Base-by-base conservation (phyloP, 2,888 invertebrate genomes). In the Fragum whitleyi region DNA sequence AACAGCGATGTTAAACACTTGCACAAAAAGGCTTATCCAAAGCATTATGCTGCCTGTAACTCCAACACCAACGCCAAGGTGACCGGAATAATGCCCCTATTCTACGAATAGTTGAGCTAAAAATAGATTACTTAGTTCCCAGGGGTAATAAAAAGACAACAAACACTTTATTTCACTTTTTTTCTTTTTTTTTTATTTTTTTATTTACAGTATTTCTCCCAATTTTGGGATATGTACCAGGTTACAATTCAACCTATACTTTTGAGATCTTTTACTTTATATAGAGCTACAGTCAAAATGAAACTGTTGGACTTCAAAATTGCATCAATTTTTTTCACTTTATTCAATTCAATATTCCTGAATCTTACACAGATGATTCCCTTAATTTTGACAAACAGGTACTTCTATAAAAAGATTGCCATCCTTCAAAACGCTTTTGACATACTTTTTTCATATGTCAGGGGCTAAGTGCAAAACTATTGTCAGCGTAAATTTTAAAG, bases 151-250 rank as follows among this genome's bases (percentile, higher is more conserved):
- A 29, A 65, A 42, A n/a, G 47, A 51, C 55, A 80, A 77, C 57
- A 55, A 74, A 69, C 70, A 47, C 28, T 53, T 32, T 19, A n/a
- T 47, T 47, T 65, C 26, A 39, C 74, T 74, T 68, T 68, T 74
- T 59, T 79, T 74, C 36, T 70, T 79, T 69, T 67, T 76, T 80
- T 80, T 67, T 71, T 80, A 26, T 76, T 61, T 73, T 76, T 62
- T 42, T 80, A 80, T 80, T 76, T 80, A 80, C 80, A 80, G 73
- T 80, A 55, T 73, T 39, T 57, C 53, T 68, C 76, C 73, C 59
- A 32, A 5, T 26, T n/a, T 19, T 16, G 61, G 61, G 61, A 29
- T 16, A 23, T 16, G 47, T 47, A 47, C 47, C 19, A 47, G 47
- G 47, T 47, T 47, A 9, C 5, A 16, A 9, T 5, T 47, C 47